Conservation (phyloP, 1,140 invertebrate genomes). For the Melanaphis sacchari region DNA sequence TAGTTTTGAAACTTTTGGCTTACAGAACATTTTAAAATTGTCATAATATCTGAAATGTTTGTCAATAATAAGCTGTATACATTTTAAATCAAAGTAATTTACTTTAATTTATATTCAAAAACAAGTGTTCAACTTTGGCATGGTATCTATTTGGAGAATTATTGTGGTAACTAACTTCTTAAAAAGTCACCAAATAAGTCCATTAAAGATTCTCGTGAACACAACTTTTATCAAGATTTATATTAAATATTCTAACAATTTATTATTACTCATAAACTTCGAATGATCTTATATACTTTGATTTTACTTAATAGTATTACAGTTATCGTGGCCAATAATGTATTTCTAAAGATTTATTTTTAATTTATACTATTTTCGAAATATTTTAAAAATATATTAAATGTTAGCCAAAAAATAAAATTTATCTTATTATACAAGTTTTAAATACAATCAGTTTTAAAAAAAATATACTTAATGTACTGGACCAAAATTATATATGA, state of each 20-base stretch:
- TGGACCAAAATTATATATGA: too few species aligned
- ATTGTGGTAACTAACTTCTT: conserved; percentile 3
- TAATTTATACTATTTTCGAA: neutral
- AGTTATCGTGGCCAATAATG: neutral
- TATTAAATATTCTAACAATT: neutral
- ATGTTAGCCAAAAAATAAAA: neutral
- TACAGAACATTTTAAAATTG: neutral
- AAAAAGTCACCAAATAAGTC: neutral
- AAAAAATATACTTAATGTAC: neutral
- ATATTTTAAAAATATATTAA: neutral
- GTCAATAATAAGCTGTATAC: neutral
- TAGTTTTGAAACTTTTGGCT: neutral
- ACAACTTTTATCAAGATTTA: conserved; percentile 27
- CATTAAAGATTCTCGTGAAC: neutral
- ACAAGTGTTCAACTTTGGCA: neutral
- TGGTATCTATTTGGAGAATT: neutral
- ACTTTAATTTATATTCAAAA: conserved; percentile 4
- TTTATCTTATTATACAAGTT: neutral
- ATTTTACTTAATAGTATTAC: neutral
- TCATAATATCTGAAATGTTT: neutral
- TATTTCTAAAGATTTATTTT: neutral
- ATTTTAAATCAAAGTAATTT: neutral
- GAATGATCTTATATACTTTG: neutral
- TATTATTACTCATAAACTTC: neutral
- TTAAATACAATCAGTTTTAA: neutral